phyloP scores from a whole-genome alignment of 1,140 invertebrate species.

The Phortica variegata region DNA sequence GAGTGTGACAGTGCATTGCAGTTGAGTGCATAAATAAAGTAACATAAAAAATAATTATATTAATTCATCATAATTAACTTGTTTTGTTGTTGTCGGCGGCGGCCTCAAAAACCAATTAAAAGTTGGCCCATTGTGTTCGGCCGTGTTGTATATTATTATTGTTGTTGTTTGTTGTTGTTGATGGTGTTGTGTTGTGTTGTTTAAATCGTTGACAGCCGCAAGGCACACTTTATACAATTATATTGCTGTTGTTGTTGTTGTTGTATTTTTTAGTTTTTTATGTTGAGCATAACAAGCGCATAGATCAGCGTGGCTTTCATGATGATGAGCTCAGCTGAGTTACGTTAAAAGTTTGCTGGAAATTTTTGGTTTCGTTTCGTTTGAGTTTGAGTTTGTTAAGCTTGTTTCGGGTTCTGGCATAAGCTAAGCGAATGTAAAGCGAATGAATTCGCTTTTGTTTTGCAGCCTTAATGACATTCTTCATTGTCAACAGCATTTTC shows the following conservation, averaged over 20 bases:
- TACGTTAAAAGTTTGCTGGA: no score
- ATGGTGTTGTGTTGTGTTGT: no score
- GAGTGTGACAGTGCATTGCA: no score
- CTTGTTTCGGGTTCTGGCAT: no score
- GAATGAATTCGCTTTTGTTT: no score
- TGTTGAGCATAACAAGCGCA: no score
- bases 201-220: not conserved
- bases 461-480: constrained; percentile 40
- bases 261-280: not conserved
- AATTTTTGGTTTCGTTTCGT: no score
- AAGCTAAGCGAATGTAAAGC: no score
- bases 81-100: constrained; percentile 5
- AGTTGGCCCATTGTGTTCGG: constrained; percentile 28
- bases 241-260: not conserved
- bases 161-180: no score
- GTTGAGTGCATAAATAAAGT: constrained; percentile 23
- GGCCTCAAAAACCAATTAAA: constrained; percentile 49
- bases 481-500: constrained; percentile 38
- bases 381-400: no score
- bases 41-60: not conserved
- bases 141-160: no score
- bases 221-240: not conserved
- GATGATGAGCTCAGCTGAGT: constrained; percentile 19
- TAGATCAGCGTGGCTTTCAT: no score
- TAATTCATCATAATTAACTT: constrained; percentile 40